phyloP scores from a whole-genome alignment of 2,797 vertebrate genomes.

The Allobates femoralis region DNA sequence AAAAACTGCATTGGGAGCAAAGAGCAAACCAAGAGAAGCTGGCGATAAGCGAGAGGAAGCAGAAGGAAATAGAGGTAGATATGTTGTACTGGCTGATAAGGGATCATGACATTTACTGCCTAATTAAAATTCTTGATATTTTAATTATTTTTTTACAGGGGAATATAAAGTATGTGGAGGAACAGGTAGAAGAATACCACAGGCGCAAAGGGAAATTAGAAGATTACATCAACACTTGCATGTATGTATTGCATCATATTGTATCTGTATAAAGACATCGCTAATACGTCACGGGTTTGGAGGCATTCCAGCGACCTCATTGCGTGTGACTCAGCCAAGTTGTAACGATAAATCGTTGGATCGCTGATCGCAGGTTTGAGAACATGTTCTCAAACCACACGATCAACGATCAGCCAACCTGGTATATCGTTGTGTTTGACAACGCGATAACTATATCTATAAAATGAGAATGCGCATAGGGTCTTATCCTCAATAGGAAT shows the following conservation, averaged over 20 bases:
- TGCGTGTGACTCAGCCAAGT: no score
- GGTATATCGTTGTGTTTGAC: no score
- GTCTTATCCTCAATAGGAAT: no score
- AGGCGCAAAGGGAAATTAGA: constrained; percentile 84
- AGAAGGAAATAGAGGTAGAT: constrained; percentile 85
- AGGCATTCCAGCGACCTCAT: no score
- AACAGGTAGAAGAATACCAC: constrained; percentile 83
- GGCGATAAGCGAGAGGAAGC: constrained; percentile 81
- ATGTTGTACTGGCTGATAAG: not conserved
- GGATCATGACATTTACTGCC: not conserved
- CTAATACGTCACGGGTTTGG: no score
- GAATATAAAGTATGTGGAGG: constrained; percentile 79
- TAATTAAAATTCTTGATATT: not conserved
- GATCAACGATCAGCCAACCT: no score
- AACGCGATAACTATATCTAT: no score
- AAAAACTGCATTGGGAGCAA: constrained; percentile 86
- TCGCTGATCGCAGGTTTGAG: no score
- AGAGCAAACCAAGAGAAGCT: constrained; percentile 83
- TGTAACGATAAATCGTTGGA: no score
- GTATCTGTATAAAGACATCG: no score
- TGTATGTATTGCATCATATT: constrained; percentile 75
- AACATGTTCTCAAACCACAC: no score
- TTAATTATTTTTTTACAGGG: constrained; percentile 72
- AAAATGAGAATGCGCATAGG: no score
- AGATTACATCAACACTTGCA: constrained; percentile 83